Evolutionary conservation across 2,888 invertebrate species (phyloP), one percentile per base, ranked within the genome.

Genomic region (Terebella lapidaria): DNA sequence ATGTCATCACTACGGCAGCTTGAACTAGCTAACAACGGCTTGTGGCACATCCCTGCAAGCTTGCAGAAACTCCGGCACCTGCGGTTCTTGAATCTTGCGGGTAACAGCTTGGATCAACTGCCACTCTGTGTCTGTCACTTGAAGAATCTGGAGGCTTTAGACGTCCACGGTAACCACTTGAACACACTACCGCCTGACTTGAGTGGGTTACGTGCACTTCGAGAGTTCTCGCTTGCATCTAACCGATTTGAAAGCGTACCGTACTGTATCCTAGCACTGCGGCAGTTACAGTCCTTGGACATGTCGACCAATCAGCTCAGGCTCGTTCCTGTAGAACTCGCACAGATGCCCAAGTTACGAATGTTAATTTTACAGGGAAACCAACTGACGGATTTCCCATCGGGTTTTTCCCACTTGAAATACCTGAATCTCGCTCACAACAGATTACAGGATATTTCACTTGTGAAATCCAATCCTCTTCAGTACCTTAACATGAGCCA

Each of bases 21-120:
- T 18, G 76, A 78, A 51, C 59, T 78, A 10, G 73, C 74, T 29
- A 65, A 70, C 20, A 79, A 79, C 68, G 67, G 66, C 26, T 65
- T 79, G 22, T 76, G 75, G 74, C 72, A 74, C 56, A 60, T 79
- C 4, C 78, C 79, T 2, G 72, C 73, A 54, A 70, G 73, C 24
- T 62, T 76, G 5, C 67, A 66, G 27, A 70, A 71, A 29, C 64
- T 79, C 24, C 61, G 67, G 47, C 54, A 60, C 42, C 57, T 69
- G 18, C 67, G 69, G 25, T 67, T 69, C 22, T 66, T 79, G 0
- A 73, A 75, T 60, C 58, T 77, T 24, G 66, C 73, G 2, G 70
- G 74, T 56, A 79, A 79, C 65, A 65, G 63, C 47, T 74, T 79
- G 60, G 77, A 77, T 56, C 72, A 75, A 55, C 63, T 71, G n/a